Evolutionary conservation across 2,797 vertebrate species (phyloP), one percentile per base, ranked within the genome.

Genomic region (Syngnathus acus): DNA sequence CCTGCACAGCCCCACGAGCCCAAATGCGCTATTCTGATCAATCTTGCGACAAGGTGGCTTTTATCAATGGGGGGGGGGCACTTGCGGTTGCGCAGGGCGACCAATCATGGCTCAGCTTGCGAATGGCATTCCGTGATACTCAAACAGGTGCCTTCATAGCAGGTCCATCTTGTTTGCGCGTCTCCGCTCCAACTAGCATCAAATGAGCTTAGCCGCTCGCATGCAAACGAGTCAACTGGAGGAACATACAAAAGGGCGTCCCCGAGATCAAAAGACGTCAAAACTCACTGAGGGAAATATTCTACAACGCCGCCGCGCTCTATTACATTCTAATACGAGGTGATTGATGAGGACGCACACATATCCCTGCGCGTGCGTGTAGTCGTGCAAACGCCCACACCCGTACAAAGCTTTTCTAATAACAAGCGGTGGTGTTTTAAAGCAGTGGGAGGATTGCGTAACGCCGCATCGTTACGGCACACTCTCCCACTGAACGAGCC

Each of bases 361-460:
- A 45, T 13, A 13, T 14, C 26, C 26, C 26, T 10, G 38, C 9
- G 47, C 2, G 26, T 19, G 13, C 17, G 26, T 9, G 65, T 9
- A 23, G 17, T 68, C 17, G 65, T 54, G 68, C 65, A 48, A 50
- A 73, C 61, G 60, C 72, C 76, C 73, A 78, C 76, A 78, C 78
- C 68, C 82, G 78, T 47, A 71, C 53, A 62, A 68, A 74, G 57
- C 66, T 70, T 54, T 77, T 70, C 69, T 78, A 74, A 82, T 82
- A 76, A 83, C 76, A 77, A 82, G 72, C 69, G 82, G 75, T 78
- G 80, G 76, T 76, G 81, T 81, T 86, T 76, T 55, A 71, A 79
- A 76, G 37, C 54, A 75, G 90, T 91, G 82, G 91, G 90, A 87
- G 88, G 87, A 85, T 91, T 91, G 84, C 80, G 88, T 91, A 91